Evolutionary conservation across 2,888 invertebrate species (phyloP).

Genomic region (Lycocerus yunnanus): DNA sequence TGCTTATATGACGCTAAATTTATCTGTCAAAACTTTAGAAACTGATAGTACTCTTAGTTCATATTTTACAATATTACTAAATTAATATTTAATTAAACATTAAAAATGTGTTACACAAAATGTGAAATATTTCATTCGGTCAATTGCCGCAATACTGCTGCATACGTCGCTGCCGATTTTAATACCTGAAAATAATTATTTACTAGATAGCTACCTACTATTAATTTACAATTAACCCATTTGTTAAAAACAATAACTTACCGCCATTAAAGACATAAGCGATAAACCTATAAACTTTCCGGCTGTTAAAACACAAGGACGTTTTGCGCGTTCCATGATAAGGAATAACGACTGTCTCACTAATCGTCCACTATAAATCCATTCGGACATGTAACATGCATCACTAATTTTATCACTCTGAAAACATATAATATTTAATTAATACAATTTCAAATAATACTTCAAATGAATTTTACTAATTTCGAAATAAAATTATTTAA

Average conservation of each 20-base stretch:
- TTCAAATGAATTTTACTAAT: no score
- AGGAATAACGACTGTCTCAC: constrained; percentile 36
- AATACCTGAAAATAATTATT: constrained; percentile 4
- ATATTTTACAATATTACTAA: neutral
- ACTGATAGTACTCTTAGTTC: no score
- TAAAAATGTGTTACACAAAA: no score
- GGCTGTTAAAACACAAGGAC: constrained; percentile 39
- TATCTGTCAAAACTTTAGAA: no score
- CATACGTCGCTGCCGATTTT: constrained; percentile 16
- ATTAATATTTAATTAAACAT: no score
- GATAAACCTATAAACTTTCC: constrained; percentile 41
- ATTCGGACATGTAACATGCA: constrained; percentile 40
- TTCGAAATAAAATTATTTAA: no score
- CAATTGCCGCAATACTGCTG: constrained; percentile 12
- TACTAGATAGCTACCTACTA: neutral
- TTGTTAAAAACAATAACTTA: constrained; percentile 17
- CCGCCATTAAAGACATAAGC: constrained; percentile 32
- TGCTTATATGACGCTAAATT: no score
- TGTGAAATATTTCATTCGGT: neutral
- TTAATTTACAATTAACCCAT: neutral
- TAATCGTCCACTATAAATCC: constrained; percentile 33
- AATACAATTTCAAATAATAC: no score
- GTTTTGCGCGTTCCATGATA: constrained; percentile 41
- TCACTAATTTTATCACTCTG: constrained; percentile 37
- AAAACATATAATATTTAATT: no score